Conservation (phyloP, 2,888 invertebrate genomes). For the Anaspis maculata region DNA sequence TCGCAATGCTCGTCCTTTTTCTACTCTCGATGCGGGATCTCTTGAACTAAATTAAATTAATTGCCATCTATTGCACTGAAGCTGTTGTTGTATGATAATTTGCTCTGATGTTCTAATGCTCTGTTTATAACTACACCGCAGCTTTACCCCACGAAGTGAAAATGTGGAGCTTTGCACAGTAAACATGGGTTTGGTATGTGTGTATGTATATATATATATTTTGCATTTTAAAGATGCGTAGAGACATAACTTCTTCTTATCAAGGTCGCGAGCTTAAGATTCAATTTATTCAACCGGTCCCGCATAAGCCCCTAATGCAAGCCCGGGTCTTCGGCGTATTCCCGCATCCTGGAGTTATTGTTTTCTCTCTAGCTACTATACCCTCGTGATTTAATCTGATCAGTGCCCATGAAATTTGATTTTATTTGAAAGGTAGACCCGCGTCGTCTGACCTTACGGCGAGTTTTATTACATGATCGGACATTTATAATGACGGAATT, state of each 20-base stretch:
- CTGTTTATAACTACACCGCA: too few relatives aligned
- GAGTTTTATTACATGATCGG: constrained; percentile 20
- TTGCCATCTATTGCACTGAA: too few relatives aligned
- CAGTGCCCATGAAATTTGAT: constrained; percentile 30
- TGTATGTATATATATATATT: too few relatives aligned
- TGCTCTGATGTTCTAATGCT: too few relatives aligned
- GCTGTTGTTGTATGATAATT: too few relatives aligned
- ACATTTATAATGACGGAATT: constrained; percentile 3
- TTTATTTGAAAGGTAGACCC: constrained; percentile 26
- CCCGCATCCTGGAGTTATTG: constrained; percentile 15
- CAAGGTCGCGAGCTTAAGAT: constrained; percentile 29
- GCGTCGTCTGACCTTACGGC: constrained; percentile 16
- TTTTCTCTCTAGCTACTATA: constrained; percentile 16
- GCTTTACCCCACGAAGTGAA: too few relatives aligned
- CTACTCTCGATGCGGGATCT: too few relatives aligned
- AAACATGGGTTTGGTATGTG: too few relatives aligned
- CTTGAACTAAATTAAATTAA: too few relatives aligned
- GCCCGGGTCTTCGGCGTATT: constrained; percentile 8
- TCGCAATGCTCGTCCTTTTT: too few relatives aligned
- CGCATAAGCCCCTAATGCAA: constrained; percentile 17
- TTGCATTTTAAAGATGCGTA: constrained; percentile 23
- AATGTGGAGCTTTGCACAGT: too few relatives aligned
- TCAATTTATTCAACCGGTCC: constrained; percentile 29
- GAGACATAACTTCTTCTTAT: constrained; percentile 28
- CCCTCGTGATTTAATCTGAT: constrained; percentile 27